Evolutionary conservation across 1,140 invertebrate genomes (phyloP), one percentile per base, ranked within the genome.

Genomic region (Coelopa frigida): DNA sequence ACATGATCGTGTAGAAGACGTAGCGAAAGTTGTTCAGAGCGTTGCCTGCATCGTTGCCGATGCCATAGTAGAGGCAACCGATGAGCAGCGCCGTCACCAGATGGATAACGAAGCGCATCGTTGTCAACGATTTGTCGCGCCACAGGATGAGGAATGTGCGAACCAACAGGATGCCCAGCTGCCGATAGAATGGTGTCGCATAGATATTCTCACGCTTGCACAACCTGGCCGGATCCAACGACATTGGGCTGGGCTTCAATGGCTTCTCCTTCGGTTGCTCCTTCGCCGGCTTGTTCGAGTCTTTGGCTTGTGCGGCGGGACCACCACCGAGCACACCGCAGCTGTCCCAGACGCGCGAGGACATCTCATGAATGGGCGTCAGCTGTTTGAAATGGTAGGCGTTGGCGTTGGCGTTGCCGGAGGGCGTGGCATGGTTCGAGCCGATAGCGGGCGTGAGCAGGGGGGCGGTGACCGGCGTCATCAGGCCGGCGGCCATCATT

Each of bases 1-100:
- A 90, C 75, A 92, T 82, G 41, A 89, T 77, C 41, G 78, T 83
- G 69, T 87, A 90, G 70, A 88, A 91, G 2, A 87, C 71, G 57
- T 84, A 83, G 52, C 82, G 84, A 50, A 81, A 82, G 57, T 87
- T 91, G 56, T 88, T 82, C 45, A 81, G 72, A 1, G 82, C 78
- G 56, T 85, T 78, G 43, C 73, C 73, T 2, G 83, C 87, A 52
- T 89, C 82, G 42, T 82, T 76, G 15, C 90, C 90, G 52, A 94
- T 87, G 52, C 81, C 78, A 62, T 78, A 86, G 64, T 89, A 93
- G 3, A 94, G 64, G 3, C 77, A 70, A 3, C 90, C 89, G 46
- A 91, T 82, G 17, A 92, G 72, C 4, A 92, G 52, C 1, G 85
- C 89, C 47, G 91, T 83, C 1, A 73, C 45, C 8, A 85, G 65